Percentiles rank a stretch among this genome's conserved stretches.
Conservation (phyloP, 1,140 invertebrate genomes). For the Mesaphorura yosii region DNA sequence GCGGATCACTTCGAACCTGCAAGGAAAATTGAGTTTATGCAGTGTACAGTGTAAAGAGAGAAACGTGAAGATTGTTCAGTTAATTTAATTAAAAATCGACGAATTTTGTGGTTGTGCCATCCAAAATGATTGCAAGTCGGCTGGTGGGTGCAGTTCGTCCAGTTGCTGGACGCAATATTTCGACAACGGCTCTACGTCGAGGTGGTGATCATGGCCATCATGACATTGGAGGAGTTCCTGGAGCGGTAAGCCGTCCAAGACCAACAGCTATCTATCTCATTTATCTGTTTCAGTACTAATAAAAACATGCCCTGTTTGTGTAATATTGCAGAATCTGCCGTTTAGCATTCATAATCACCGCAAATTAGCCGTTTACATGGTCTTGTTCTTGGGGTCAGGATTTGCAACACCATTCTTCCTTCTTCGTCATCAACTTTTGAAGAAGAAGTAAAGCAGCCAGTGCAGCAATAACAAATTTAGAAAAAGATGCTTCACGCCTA, state of each 20-base stretch:
- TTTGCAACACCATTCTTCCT: conserved; percentile 21
- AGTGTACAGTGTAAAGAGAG: background rate
- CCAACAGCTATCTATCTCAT: background rate
- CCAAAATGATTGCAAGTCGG: background rate
- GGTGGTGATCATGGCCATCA: conserved; percentile 22
- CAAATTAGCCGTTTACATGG: conserved; percentile 19
- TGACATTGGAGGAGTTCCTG: conserved; percentile 22
- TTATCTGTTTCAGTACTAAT: background rate
- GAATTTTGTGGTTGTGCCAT: background rate
- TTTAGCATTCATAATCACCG: conserved; percentile 20
- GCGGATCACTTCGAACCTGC: background rate
- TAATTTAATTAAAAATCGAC: background rate
- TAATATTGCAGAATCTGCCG: conserved; percentile 22
- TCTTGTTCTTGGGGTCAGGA: conserved; percentile 14
- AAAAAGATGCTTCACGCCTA: too few relatives aligned
- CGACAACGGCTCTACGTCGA: conserved; percentile 10
- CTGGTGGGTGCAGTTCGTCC: conserved; percentile 11
- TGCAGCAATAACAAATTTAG: too few relatives aligned
- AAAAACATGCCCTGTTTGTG: background rate
- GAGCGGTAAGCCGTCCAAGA: conserved; percentile 12
- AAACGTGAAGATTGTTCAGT: background rate
- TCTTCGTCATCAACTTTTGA: conserved; percentile 19
- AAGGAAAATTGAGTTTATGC: background rate
- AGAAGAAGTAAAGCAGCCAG: too few relatives aligned
- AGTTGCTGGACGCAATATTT: conserved; percentile 3